Base-by-base conservation (phyloP, 2,888 invertebrate species). In the Tiliacea aurago region DNA sequence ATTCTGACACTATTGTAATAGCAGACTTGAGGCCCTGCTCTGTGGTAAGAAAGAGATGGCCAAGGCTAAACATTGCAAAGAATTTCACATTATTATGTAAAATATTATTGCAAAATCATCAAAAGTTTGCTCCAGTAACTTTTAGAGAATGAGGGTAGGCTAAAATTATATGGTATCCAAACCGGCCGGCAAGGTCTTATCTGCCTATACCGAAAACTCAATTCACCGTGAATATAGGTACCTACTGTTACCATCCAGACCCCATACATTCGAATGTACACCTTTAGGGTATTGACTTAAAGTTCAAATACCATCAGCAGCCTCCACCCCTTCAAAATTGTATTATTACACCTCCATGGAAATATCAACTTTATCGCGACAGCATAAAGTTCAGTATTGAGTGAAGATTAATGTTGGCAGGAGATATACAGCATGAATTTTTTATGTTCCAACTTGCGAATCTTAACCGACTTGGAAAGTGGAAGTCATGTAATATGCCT, bases 351-450 rank as follows among this genome's bases (percentile, higher is more conserved):
- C 15, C 41, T 63, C 4, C 70, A 77, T 70, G 51, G 65, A 64
- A 84, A 80, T 83, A 73, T 75, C n/a, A 49, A 70, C 78, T 49
- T 74, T 80, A 4, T 0, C 0, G 0, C 33, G 0, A 1, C 1
- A 0, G 0, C 0, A 23, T 87, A 89, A 80, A 76, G 87, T 80
- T 37, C 41, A 73, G 64, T 78, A 73, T 86, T 70, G 67, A 61
- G 49, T 80, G 73, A n/a, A 53, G 51, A 73, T 65, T 47, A 20
- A 68, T 70, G 80, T 76, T 68, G 73, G 78, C 59, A 64, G 43
- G 70, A 62, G 73, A 74, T 81, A 80, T 86, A 88, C 86, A 87
- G 84, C 58, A 55, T 88, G 90, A 87, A 86, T 90, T 86, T 89
- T 89, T 89, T 86, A 90, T 90, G 68, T 49, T 43, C 59, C 67